phyloP scores from a whole-genome alignment of 2,888 invertebrate species.

The Agriopis aurantiaria region DNA sequence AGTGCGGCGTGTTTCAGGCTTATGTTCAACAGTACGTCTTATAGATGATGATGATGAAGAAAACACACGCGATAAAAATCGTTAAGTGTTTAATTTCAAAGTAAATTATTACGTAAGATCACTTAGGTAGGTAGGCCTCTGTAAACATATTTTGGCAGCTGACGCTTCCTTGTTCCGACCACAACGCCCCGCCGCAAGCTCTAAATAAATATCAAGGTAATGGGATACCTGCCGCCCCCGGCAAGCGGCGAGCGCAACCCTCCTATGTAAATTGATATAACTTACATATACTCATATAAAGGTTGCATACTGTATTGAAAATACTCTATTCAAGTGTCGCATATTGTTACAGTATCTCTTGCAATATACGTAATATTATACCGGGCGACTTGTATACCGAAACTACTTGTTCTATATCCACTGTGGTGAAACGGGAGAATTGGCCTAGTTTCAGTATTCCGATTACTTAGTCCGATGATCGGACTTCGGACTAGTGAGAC shows the following conservation, averaged over 20 bases:
- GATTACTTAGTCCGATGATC: too few relatives aligned
- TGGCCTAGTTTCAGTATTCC: too few relatives aligned
- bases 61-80: too few relatives aligned
- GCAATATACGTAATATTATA: neutral
- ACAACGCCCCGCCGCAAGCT: slow-evolving; percentile 4
- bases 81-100: slow-evolving; percentile 7
- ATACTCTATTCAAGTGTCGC: slow-evolving; percentile 3
- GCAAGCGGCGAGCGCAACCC: neutral
- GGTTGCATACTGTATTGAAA: slow-evolving; percentile 13
- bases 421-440: too few relatives aligned
- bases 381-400: neutral
- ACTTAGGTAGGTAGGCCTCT: too few relatives aligned
- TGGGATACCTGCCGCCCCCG: slow-evolving; percentile 4
- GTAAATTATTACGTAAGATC: too few relatives aligned
- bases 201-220: slow-evolving; percentile 14
- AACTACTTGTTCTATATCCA: too few relatives aligned
- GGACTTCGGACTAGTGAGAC: too few relatives aligned
- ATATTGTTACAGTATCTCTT: neutral
- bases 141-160: slow-evolving; percentile 2
- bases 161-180: slow-evolving; percentile 3
- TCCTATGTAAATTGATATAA: slow-evolving; percentile 22
- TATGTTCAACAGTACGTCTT: neutral
- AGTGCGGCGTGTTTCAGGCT: too few relatives aligned
- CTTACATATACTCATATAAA: slow-evolving; percentile 10
- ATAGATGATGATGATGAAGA: neutral